Percentiles rank a stretch among this genome's conserved stretches.
Evolutionary conservation across 2,888 invertebrate species (phyloP).

Genomic region (Bellardia pandia): DNA sequence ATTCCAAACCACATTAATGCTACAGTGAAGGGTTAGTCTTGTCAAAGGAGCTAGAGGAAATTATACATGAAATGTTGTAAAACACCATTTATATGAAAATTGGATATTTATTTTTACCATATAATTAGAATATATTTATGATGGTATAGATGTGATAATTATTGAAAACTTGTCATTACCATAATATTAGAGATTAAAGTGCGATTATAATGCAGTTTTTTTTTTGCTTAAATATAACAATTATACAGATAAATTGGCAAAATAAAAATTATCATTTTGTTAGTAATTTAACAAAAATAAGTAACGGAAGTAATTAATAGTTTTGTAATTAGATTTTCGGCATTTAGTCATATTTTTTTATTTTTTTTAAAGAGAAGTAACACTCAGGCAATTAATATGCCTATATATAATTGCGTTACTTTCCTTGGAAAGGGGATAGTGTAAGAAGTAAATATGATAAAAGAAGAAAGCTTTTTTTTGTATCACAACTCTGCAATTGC

Average conservation of each 20-base stretch:
- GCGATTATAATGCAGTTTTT: not conserved
- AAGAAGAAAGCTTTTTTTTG: too few species aligned
- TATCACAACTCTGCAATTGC: too few species aligned
- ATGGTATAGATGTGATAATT: conserved; percentile 15
- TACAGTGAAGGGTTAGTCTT: not conserved
- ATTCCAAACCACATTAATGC: conserved; percentile 11
- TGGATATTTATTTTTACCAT: not conserved
- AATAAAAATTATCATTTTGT: not conserved
- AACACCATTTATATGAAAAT: conserved; percentile 17
- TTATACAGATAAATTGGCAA: not conserved
- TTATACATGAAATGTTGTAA: not conserved
- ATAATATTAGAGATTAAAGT: conserved; percentile 8
- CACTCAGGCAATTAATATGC: too few species aligned
- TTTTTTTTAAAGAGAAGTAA: too few species aligned
- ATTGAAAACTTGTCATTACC: conserved; percentile 24
- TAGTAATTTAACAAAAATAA: not conserved
- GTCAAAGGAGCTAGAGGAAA: not conserved
- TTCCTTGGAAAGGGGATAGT: too few species aligned
- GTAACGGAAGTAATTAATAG: not conserved
- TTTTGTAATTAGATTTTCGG: too few species aligned
- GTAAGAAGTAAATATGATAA: too few species aligned
- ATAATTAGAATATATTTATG: conserved; percentile 25
- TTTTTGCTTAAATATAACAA: not conserved
- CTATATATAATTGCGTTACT: too few species aligned
- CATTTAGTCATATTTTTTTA: too few species aligned